phyloP scores from a whole-genome alignment of 2,888 invertebrate genomes.

The Drosophila niveifrons region DNA sequence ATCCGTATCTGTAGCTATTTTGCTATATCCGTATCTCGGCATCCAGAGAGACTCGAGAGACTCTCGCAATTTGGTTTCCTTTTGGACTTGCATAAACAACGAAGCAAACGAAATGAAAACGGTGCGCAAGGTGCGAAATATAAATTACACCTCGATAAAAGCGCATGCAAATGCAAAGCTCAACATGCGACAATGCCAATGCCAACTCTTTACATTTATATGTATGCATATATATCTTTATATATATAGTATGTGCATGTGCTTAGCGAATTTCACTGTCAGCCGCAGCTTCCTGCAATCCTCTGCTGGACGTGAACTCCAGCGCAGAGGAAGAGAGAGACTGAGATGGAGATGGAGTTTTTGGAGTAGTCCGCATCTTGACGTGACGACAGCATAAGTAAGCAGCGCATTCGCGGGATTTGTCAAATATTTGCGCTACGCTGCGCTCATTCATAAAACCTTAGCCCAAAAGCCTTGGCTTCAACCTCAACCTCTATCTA shows the following conservation, averaged over 20 bases:
- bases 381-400: constrained; percentile 76
- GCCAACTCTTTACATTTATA: constrained; percentile 22
- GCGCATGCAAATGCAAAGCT: constrained; percentile 65
- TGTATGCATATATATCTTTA: constrained; percentile 9
- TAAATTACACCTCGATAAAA: constrained; percentile 72
- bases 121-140: constrained; percentile 62
- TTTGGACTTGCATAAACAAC: constrained; percentile 70
- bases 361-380: constrained; percentile 32
- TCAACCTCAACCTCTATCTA: constrained; percentile 19
- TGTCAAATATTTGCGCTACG: constrained; percentile 79
- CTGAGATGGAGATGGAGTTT: background rate
- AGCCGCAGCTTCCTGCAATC: constrained; percentile 42
- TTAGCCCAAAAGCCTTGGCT: constrained; percentile 48
- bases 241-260: constrained; percentile 1
- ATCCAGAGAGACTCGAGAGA: background rate
- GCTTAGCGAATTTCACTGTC: constrained; percentile 18
- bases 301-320: background rate
- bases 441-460: constrained; percentile 74
- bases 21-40: background rate
- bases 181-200: constrained; percentile 35
- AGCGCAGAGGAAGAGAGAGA: background rate
- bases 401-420: constrained; percentile 79
- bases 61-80: constrained; percentile 57
- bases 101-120: constrained; percentile 60
- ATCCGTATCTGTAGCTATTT: constrained; percentile 4